Evolutionary conservation across 2,888 invertebrate genomes (phyloP).

Genomic region (Anthrax anthrax): DNA sequence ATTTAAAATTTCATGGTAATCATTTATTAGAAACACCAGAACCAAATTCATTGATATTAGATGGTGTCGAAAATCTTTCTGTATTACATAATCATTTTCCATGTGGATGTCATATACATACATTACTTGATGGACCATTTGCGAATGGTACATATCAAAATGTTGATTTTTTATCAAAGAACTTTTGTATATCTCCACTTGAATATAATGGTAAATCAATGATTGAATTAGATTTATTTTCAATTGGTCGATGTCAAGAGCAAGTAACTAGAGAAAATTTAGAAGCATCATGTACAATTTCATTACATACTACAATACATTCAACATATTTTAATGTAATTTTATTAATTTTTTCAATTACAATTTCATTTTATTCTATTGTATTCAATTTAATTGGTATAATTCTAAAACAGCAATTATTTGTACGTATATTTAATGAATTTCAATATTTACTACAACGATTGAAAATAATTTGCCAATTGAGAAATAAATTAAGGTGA

Average conservation of each 20-base stretch:
- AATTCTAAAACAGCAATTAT: neutral
- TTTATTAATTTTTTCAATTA: neutral
- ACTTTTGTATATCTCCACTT: constrained; percentile 74
- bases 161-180: constrained; percentile 53
- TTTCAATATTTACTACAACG: neutral
- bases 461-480: neutral
- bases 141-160: constrained; percentile 47
- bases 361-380: constrained; percentile 6
- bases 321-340: neutral
- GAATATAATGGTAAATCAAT: constrained; percentile 67
- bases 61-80: constrained; percentile 55
- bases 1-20: constrained; percentile 64
- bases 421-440: too few species aligned
- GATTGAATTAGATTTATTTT: constrained; percentile 48
- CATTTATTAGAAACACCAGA: constrained; percentile 66
- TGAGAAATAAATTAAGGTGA: neutral
- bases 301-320: constrained; percentile 1
- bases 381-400: constrained; percentile 3
- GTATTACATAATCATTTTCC: constrained; percentile 71
- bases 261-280: constrained; percentile 51
- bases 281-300: constrained; percentile 35
- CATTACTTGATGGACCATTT: constrained; percentile 59
- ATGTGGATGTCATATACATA: constrained; percentile 72
- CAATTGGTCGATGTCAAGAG: constrained; percentile 52
- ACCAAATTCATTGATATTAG: constrained; percentile 49